Conservation (phyloP, 1,140 invertebrate genomes). For the Phortica variegata region DNA sequence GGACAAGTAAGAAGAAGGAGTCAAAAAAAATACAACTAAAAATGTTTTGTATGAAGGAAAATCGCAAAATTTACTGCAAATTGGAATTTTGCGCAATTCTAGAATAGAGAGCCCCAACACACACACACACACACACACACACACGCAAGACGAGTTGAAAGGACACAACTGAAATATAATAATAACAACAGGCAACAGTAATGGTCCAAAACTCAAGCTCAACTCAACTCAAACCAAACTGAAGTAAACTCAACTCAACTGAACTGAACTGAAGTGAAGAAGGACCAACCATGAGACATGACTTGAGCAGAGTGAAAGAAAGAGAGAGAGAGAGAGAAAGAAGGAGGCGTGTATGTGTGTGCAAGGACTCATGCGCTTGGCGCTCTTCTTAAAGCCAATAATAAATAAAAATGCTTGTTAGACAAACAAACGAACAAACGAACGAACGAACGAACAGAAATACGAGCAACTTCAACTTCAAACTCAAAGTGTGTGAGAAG, state of each 20-base stretch:
- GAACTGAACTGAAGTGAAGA: too few species aligned
- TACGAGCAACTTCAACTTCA: not conserved
- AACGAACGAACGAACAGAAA: not conserved
- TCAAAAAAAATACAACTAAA: slow-evolving; percentile 54
- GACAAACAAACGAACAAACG: not conserved
- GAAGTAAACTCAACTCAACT: too few species aligned
- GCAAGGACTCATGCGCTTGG: slow-evolving; percentile 2
- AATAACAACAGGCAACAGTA: too few species aligned
- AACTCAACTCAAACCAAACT: too few species aligned
- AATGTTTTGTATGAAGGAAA: slow-evolving; percentile 56
- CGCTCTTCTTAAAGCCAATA: slow-evolving; percentile 44
- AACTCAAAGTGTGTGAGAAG: not conserved
- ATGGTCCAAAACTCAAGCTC: too few species aligned
- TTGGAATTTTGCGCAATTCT: slow-evolving; percentile 57
- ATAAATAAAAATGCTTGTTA: slow-evolving; percentile 54
- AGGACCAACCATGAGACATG: too few species aligned
- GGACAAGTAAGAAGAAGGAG: slow-evolving; percentile 31
- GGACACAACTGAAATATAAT: slow-evolving; percentile 5
- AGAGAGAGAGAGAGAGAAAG: slow-evolving; percentile 1
- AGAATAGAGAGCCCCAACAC: slow-evolving; percentile 25
- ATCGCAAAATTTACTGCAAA: slow-evolving; percentile 58
- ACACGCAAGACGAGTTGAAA: not conserved
- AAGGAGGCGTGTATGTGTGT: slow-evolving; percentile 14
- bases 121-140: not conserved
- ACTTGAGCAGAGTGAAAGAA: slow-evolving; percentile 35